Base-by-base conservation (phyloP, 2,113 vertebrate genomes). In the Sus scrofa region DNA sequence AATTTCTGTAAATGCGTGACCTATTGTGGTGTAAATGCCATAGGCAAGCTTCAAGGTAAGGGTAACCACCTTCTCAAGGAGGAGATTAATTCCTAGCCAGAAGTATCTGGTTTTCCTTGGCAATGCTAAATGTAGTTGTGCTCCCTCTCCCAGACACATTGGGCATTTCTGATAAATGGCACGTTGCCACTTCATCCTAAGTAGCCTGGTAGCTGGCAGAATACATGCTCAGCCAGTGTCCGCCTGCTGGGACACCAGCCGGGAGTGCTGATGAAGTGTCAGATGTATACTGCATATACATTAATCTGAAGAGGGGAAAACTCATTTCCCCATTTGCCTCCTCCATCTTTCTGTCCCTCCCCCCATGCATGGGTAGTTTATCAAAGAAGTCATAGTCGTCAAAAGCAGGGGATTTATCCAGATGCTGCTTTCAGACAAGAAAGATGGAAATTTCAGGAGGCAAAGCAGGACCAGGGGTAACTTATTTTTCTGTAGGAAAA, bases 251-350 rank as follows among this genome's bases (percentile, higher is more conserved):
- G 97, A 89, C 92, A 90, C 96, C 98, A 98, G 97, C 96, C 96
- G 83, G 74, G 96, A 96, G 91, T 90, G 96, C 97, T 97, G 98
- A 98, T 98, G 97, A 97, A 93, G 93, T 98, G 98, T 98, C 98
- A 97, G 95, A 95, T 95, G 96, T 94, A 95, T 82, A 92, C 96
- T 93, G 95, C 86, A 62, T 95, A 95, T 96, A 97, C 98, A 98
- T 98, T 97, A 87, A 98, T 98, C 98, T 98, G 96, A 71, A 90
- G 86, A 93, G 60, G 71, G 93, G 83, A 96, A 97, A 97, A 97
- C 97, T 96, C 95, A 94, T 97, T 98, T 97, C 94, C 97, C 96
- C 97, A 94, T 96, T 98, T 97, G 97, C 91, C 97, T 62, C 94
- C 70, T 97, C 97, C 96, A 95, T 96, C 98, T 97, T 96, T 92